Base-by-base conservation (phyloP, 2,113 vertebrate genomes). In the Cebidichthys violaceus region DNA sequence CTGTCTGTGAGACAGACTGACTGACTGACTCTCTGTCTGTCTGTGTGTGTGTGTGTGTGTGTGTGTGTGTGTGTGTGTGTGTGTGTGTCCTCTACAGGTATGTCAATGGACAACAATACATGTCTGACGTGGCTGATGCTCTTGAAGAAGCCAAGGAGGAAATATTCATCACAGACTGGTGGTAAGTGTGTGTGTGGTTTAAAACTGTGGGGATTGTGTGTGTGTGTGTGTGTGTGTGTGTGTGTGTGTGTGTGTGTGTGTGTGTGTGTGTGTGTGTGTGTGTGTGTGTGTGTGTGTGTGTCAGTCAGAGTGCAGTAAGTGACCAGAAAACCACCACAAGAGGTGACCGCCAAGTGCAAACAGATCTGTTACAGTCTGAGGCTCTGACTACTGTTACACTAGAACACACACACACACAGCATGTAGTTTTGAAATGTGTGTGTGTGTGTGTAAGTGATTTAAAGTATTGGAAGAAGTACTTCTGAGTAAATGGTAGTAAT, bases 91-190 rank as follows among this genome's bases (percentile, higher is more conserved):
- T 85, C 93, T 91, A 20, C 93, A 99, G 98, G 98, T 99, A 99
- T 57, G 97, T 99, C 8, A 99, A 99, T 27, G 97, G 97, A 1
- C 98, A 96, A 89, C 94, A 94, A 1, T 99, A 98, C 92, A 99
- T 99, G 84, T 96, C 97, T 92, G 98, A 99, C 1, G 95, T 99
- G 0, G 98, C 98, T 0, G 89, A 97, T 61, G 98, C 98, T 35
- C 96, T 99, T 83, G 98, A 99, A 90, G 96, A 95, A 7, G 98
- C 98, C 5, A 96, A 94, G 70, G 98, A 99, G 70, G 98, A 99
- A 81, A 99, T 99, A 89, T 99, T 99, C 93, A 99, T 99, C 95
- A 99, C 98, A 1, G 98, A 99, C 84, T 99, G 98, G 98, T 99
- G 98, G 98, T 99, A 90, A 27, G 97, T 87, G 27, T 85, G 13